These are phyloP conservation scores for Chamaetylas fuelleborni DNA, from an alignment of 2,113 vertebrate genomes.

Conservation along the genomic window DNA sequence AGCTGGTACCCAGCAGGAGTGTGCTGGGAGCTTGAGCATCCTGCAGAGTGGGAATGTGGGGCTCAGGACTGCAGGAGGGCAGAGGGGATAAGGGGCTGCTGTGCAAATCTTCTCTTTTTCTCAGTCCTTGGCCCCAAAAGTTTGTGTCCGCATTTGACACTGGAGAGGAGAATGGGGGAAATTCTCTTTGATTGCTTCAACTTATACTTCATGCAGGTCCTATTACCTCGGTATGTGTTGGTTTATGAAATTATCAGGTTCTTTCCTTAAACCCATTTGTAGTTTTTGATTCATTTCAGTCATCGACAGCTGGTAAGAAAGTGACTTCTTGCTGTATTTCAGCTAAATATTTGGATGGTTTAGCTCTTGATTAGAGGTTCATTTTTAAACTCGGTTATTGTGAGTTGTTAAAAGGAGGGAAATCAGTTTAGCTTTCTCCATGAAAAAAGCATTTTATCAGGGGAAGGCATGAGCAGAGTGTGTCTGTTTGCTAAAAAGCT, in stretches of 20 bases:
- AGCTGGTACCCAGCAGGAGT: background rate
- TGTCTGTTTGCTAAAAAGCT: background rate
- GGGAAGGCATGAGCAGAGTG: background rate
- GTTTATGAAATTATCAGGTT: background rate
- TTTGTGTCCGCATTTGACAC: background rate
- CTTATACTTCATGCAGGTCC: background rate
- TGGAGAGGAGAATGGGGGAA: background rate
- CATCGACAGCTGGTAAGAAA: background rate
- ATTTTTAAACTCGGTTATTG: background rate
- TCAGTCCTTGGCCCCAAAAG: background rate
- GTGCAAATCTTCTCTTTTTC: rapidly evolving
- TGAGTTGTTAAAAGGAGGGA: background rate
- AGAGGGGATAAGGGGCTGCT: background rate
- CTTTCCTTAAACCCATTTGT: background rate
- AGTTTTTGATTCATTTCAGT: background rate
- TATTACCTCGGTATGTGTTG: background rate
- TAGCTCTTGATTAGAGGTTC: background rate
- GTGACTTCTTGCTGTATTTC: background rate
- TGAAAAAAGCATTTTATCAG: background rate
- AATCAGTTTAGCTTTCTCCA: background rate
- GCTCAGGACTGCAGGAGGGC: background rate
- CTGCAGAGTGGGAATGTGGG: rapidly evolving
- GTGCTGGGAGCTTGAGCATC: background rate
- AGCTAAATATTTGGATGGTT: constrained; percentile 10
- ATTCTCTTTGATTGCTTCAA: background rate